phyloP scores from a whole-genome alignment of 2,888 invertebrate species.

The Dichetophora obliterata region DNA sequence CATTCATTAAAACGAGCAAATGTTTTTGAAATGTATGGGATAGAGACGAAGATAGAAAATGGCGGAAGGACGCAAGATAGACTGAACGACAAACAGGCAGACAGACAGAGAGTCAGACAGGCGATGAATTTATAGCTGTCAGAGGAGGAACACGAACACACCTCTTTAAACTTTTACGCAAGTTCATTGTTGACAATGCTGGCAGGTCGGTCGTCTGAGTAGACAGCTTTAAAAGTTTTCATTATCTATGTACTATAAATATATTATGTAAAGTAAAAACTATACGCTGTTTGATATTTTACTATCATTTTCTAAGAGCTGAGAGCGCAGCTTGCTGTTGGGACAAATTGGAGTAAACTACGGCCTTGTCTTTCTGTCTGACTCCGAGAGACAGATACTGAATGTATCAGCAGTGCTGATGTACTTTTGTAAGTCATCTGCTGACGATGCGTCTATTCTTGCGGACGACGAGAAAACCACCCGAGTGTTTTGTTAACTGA shows the following conservation, averaged over 20 bases:
- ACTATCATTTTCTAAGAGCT: slow-evolving; percentile 8
- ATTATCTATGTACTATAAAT: slow-evolving; percentile 4
- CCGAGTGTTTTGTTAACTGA: background rate
- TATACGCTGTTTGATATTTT: slow-evolving; percentile 18
- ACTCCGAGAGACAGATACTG: background rate
- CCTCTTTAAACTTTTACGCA: slow-evolving; percentile 39
- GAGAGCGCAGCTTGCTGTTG: background rate
- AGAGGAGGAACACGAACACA: background rate
- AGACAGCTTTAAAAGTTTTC: background rate
- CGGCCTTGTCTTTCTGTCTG: background rate
- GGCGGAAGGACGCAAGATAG: background rate
- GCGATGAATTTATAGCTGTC: background rate
- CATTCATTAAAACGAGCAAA: slow-evolving; percentile 44
- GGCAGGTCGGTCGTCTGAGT: slow-evolving; percentile 20
- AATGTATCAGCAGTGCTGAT: background rate
- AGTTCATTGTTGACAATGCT: slow-evolving; percentile 41
- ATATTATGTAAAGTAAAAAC: slow-evolving; percentile 21
- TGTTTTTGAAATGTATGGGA: background rate
- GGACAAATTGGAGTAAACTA: background rate
- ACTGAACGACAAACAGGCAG: too few relatives aligned
- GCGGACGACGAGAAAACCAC: background rate
- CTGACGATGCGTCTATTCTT: slow-evolving; percentile 18
- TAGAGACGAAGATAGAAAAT: background rate
- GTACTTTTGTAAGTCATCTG: slow-evolving; percentile 30
- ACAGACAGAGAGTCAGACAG: background rate